These are phyloP conservation scores for Myiopsitta monachus DNA, from an alignment of 2,113 vertebrate species.

Conservation along the genomic window DNA sequence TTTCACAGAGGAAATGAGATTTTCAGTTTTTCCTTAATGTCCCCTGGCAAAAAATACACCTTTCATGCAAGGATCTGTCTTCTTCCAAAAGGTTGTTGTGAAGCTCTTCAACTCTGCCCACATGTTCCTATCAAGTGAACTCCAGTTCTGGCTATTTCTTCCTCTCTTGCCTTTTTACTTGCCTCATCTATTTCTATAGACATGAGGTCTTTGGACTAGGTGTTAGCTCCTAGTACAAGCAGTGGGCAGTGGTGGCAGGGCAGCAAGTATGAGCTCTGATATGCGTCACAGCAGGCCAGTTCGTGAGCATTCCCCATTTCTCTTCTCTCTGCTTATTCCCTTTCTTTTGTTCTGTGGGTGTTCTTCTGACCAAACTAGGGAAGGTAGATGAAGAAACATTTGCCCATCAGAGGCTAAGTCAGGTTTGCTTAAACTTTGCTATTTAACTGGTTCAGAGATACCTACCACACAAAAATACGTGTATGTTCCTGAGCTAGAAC, in stretches of 20 bases:
- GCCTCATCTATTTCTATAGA: neutral
- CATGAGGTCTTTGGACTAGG: neutral
- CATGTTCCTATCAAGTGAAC: neutral
- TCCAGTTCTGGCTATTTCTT: neutral
- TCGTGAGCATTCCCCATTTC: neutral
- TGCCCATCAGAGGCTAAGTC: neutral
- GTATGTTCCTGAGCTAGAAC: neutral
- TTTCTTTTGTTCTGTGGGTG: neutral
- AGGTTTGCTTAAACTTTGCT: neutral
- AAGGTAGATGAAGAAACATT: neutral
- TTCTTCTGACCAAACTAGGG: neutral
- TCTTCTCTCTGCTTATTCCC: neutral
- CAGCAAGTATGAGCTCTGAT: neutral
- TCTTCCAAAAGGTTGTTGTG: neutral
- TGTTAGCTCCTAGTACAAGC: neutral
- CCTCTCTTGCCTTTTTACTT: neutral
- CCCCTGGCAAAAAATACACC: neutral
- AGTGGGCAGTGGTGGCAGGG: neutral
- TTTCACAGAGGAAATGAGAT: neutral
- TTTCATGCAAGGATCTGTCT: neutral
- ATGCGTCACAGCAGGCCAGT: neutral
- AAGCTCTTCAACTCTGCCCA: neutral
- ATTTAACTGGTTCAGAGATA: neutral
- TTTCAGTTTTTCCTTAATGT: neutral
- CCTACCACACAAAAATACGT: neutral